phyloP scores from a whole-genome alignment of 2,113 vertebrate genomes.

The Tenrec ecaudatus region DNA sequence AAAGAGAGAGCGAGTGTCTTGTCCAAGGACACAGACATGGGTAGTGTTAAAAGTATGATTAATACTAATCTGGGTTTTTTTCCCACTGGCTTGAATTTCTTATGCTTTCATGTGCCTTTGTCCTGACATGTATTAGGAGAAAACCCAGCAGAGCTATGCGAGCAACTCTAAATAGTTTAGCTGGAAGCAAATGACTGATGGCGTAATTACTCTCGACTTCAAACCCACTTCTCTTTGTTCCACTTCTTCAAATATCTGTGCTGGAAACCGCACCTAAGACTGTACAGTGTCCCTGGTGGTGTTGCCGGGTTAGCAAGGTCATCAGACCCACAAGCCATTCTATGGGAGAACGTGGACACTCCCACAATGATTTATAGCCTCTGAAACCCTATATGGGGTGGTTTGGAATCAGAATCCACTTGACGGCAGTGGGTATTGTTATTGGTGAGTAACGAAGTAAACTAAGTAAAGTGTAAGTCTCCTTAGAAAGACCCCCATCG shows the following conservation, averaged over 20 bases:
- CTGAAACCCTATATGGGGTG: too few species aligned
- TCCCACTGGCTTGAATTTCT: slow-evolving; percentile 26
- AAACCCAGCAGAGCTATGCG: not conserved
- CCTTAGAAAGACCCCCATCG: not conserved
- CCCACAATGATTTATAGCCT: too few species aligned
- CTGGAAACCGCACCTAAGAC: not conserved
- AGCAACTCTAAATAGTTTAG: not conserved
- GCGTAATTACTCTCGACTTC: not conserved
- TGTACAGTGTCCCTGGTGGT: not conserved
- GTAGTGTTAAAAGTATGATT: not conserved
- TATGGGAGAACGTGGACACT: too few species aligned
- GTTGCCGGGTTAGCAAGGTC: too few species aligned
- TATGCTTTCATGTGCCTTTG: not conserved
- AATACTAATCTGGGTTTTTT: not conserved
- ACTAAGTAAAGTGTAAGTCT: not conserved
- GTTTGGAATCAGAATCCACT: too few species aligned
- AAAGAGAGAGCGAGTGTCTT: not conserved
- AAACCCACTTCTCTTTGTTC: not conserved
- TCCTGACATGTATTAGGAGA: not conserved
- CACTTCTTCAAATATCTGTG: not conserved
- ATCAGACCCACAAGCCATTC: too few species aligned
- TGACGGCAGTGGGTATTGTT: too few species aligned
- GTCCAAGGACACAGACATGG: not conserved
- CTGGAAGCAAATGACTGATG: slow-evolving; percentile 14
- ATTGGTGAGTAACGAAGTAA: too few species aligned